Percentiles rank a stretch among this genome's conserved stretches.
These are phyloP conservation scores for Xestoiulus laeticollis DNA, from an alignment of 2,888 invertebrate genomes.

Conservation along the genomic window DNA sequence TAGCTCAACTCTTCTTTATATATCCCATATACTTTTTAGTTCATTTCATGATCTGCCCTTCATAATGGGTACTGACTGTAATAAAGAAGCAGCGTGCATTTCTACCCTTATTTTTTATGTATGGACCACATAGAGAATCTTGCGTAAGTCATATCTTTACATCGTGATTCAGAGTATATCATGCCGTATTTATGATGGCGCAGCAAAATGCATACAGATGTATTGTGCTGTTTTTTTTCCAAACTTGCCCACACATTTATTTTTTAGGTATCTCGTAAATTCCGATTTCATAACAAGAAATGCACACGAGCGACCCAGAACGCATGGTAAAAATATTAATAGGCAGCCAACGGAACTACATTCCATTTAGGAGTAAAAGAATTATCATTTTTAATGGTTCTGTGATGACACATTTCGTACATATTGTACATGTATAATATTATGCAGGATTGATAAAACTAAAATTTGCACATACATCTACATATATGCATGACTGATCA, in stretches of 20 bases:
- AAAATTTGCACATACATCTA: neutral
- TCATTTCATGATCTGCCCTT: conserved; percentile 41
- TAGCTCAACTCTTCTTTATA: conserved; percentile 41
- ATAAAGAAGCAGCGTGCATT: conserved; percentile 9
- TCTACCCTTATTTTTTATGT: conserved; percentile 24
- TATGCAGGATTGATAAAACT: neutral
- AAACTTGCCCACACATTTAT: neutral
- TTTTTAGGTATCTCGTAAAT: conserved; percentile 13
- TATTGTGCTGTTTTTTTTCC: neutral
- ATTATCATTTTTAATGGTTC: neutral
- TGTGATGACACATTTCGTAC: too few relatives aligned
- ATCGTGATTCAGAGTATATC: conserved; percentile 24
- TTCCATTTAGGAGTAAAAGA: neutral
- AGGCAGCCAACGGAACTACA: neutral
- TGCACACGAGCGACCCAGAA: neutral
- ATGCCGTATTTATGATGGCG: conserved; percentile 22
- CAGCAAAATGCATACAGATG: neutral
- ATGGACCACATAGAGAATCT: neutral
- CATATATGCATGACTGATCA: neutral
- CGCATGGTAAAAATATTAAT: neutral
- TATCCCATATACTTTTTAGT: conserved; percentile 35
- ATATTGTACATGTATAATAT: too few relatives aligned
- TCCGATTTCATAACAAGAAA: conserved; percentile 9
- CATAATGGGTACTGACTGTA: neutral
- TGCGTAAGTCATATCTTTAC: neutral